Base-by-base conservation (phyloP, 2,888 invertebrate species). In the Sinopyrophorus schimmeli region DNA sequence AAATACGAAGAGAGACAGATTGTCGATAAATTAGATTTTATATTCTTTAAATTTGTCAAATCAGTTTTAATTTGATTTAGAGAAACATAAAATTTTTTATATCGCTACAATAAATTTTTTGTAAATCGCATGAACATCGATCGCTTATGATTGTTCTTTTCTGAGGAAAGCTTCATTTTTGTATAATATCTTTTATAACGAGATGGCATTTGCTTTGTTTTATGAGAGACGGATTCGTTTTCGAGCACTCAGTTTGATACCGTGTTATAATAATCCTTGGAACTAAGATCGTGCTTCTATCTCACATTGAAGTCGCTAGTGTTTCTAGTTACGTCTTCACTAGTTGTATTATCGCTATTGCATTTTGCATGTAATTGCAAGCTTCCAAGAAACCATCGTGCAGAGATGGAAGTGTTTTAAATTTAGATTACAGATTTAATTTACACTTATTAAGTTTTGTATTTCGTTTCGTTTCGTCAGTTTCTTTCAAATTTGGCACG, bases 281-380 rank as follows among this genome's bases (percentile, higher is more conserved):
- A 39, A 26, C 49, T 12, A 26, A 26, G 50, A 42, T 43, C 52
- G 43, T 40, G 47, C 39, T 34, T 34, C 48, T 39, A 53, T 39
- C 52, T 41, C 37, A 34, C 52, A 43, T 53, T 48, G 26, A 43
- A 48, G 47, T 48, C 52, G 42, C 48, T 26, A 39, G 42, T n/a
- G n/a, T 26, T 48, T 43, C 37, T 42, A 32, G 41, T 39, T 40
- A 34, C 41, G 35, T 47, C 41, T 47, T 47, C 47, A 40, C 32
- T 30, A 41, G 24, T 24, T 24, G 35, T 31, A 41, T 35, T 41
- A 47, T 41, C 41, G 35, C 31, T 34, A 40, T 47, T 40, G 34
- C 32, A 34, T 47, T 47, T 47, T 40, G 34, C 32, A 34, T 47
- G 20, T 34, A 40, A 39, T 26, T 38, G 32, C 47, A 40, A 34